These are phyloP conservation scores for Luperina testacea DNA, from an alignment of 2,888 invertebrate species.

Conservation along the genomic window DNA sequence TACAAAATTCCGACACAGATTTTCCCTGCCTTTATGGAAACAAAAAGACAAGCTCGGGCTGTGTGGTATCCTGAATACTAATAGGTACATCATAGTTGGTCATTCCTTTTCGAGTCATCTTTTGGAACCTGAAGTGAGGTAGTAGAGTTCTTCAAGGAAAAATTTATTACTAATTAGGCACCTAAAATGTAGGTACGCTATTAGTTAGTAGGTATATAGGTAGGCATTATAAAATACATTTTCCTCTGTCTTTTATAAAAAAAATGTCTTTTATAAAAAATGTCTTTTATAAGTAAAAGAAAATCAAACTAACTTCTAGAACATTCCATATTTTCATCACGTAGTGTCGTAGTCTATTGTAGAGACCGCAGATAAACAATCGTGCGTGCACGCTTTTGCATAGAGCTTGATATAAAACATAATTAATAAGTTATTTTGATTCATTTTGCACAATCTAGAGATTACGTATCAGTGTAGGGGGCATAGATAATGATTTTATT, in stretches of 20 bases:
- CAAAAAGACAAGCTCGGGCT: neutral
- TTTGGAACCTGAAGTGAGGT: too few species aligned
- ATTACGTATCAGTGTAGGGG: conserved; percentile 48
- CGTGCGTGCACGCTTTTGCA: neutral
- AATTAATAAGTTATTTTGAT: conserved; percentile 44
- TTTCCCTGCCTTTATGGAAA: neutral
- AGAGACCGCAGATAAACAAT: conserved; percentile 20
- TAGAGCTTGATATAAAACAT: conserved; percentile 21
- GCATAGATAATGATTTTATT: conserved; percentile 41
- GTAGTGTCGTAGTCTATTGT: neutral
- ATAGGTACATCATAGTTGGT: too few species aligned
- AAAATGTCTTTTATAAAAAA: too few species aligned
- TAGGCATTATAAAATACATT: neutral
- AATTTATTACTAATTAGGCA: neutral
- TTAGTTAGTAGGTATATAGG: neutral
- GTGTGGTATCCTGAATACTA: neutral
- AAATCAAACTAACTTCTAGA: conserved; percentile 7
- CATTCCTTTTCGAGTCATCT: neutral
- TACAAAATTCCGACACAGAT: neutral
- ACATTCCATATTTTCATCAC: conserved; percentile 10
- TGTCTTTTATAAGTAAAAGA: neutral
- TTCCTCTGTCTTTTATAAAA: too few species aligned
- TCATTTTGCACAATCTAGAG: conserved; percentile 37
- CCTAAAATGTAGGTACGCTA: neutral
- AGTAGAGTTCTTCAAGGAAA: too few species aligned